These are phyloP conservation scores for Shinisaurus crocodilurus DNA, from an alignment of 2,113 vertebrate genomes.

Conservation along the genomic window DNA sequence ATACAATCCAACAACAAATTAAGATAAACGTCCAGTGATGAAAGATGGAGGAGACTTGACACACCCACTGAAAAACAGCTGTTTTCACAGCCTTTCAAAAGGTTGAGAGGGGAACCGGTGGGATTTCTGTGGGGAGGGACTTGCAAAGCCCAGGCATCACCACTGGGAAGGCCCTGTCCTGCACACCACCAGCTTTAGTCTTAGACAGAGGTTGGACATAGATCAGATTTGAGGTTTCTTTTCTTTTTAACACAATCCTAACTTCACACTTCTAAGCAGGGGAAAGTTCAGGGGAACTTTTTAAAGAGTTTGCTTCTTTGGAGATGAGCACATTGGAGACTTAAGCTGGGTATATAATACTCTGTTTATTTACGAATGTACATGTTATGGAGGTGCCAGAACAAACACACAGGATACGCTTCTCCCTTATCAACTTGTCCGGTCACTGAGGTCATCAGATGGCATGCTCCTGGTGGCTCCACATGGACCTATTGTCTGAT, in stretches of 20 bases:
- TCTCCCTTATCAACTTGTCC: neutral
- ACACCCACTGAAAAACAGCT: neutral
- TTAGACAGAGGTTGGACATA: neutral
- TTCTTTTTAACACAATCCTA: neutral
- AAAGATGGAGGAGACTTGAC: neutral
- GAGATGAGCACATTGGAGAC: neutral
- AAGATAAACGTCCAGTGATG: neutral
- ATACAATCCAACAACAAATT: neutral
- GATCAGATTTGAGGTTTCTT: neutral
- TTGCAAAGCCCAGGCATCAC: neutral
- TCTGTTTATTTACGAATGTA: neutral
- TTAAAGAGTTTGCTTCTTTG: neutral
- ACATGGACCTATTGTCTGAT: no score
- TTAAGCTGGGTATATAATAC: neutral
- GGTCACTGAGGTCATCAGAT: no score
- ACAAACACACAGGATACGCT: neutral
- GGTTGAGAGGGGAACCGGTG: neutral
- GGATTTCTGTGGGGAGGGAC: neutral
- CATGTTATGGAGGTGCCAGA: neutral
- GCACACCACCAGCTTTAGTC: neutral
- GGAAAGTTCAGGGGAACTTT: neutral
- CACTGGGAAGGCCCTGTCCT: neutral
- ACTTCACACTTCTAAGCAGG: no score
- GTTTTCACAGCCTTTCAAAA: neutral
- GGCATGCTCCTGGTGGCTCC: no score